phyloP scores from a whole-genome alignment of 1,140 invertebrate species.

The Stegodyphus mimosarum region DNA sequence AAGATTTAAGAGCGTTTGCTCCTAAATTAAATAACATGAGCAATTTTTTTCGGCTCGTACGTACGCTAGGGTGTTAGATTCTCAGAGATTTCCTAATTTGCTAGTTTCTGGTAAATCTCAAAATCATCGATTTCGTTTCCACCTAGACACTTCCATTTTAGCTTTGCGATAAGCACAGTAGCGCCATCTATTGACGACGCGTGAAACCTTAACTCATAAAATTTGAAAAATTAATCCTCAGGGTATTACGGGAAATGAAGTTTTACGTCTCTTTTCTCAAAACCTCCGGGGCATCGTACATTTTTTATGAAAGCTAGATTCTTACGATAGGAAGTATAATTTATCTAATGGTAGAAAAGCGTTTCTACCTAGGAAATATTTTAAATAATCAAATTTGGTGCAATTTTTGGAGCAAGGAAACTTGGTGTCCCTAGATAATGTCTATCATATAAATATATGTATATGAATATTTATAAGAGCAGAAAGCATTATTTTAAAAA shows the following conservation, averaged over 20 bases:
- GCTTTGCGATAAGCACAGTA: not conserved
- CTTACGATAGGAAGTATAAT: not conserved
- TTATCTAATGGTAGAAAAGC: not conserved
- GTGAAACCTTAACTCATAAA: not conserved
- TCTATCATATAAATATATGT: too few relatives aligned
- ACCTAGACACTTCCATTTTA: not conserved
- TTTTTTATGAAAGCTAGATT: not conserved
- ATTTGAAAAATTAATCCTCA: not conserved
- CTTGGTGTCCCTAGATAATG: too few relatives aligned
- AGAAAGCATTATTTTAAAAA: too few relatives aligned
- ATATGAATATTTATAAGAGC: too few relatives aligned
- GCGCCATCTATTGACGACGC: conserved; percentile 19
- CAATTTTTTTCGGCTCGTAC: conserved; percentile 9
- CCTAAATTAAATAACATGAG: conserved; percentile 54
- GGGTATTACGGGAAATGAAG: not conserved
- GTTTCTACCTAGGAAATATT: not conserved
- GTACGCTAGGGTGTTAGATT: conserved; percentile 6
- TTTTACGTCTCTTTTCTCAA: not conserved
- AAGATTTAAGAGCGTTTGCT: conserved; percentile 52
- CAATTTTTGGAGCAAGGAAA: too few relatives aligned
- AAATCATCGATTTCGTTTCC: conserved; percentile 37
- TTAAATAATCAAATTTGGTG: too few relatives aligned
- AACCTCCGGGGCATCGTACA: not conserved
- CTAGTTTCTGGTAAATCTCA: conserved; percentile 48
- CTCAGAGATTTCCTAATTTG: conserved; percentile 45